Evolutionary conservation across 2,888 invertebrate species (phyloP).

Genomic region (Eurois occulta): DNA sequence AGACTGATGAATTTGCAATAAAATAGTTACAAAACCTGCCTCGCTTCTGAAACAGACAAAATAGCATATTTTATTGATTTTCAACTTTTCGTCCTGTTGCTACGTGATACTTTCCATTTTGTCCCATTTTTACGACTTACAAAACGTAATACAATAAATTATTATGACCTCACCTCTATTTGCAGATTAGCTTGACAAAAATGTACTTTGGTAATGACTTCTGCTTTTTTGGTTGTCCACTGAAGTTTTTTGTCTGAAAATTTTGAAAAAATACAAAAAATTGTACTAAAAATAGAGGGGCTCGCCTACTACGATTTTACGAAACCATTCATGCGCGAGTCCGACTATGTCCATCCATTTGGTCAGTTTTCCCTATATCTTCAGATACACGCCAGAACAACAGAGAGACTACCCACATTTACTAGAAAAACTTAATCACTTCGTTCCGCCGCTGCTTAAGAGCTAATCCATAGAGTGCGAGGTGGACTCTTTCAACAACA

Average conservation of each 20-base stretch:
- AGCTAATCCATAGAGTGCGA: neutral
- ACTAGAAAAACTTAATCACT: neutral
- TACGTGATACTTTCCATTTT: neutral
- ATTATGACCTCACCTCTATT: slow-evolving; percentile 1
- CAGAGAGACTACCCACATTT: neutral
- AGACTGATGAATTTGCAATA: slow-evolving; percentile 8
- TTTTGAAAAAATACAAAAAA: too few species aligned
- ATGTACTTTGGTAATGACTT: neutral
- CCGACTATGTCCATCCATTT: too few species aligned
- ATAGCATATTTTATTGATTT: slow-evolving; percentile 17
- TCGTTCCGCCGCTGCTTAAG: neutral
- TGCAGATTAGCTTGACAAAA: neutral
- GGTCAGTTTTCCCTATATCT: too few species aligned
- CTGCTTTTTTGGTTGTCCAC: neutral
- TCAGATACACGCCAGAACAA: neutral
- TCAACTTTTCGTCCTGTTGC: neutral
- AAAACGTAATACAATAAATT: slow-evolving; percentile 11
- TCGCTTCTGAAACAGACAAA: neutral
- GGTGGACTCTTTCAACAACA: slow-evolving; percentile 32
- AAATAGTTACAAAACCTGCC: slow-evolving; percentile 26
- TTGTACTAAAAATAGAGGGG: too few species aligned
- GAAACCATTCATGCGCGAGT: too few species aligned
- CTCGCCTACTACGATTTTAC: too few species aligned
- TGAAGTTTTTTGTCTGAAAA: neutral
- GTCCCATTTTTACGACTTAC: neutral